Conservation (phyloP, 1,140 invertebrate species). For the Tetraneura akinire region DNA sequence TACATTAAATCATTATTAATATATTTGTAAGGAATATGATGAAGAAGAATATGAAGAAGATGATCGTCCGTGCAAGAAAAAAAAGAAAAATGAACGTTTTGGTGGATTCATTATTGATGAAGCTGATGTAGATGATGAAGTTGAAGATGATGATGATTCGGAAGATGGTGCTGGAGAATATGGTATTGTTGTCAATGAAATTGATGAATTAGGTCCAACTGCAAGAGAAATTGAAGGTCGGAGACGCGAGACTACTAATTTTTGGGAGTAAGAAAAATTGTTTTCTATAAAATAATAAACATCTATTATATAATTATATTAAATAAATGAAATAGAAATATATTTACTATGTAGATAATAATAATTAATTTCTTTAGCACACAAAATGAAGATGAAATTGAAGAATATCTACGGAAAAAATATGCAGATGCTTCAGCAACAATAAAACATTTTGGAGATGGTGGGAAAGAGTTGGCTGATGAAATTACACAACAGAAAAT, state of each 20-base stretch:
- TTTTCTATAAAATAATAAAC: not conserved
- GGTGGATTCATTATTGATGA: slow-evolving; percentile 94
- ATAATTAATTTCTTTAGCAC: slow-evolving; percentile 61
- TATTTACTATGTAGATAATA: not conserved
- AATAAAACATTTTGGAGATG: slow-evolving; percentile 85
- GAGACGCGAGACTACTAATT: slow-evolving; percentile 78
- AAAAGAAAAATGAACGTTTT: slow-evolving; percentile 75
- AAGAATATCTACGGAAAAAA: slow-evolving; percentile 90
- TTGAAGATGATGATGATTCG: slow-evolving; percentile 93
- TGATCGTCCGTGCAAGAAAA: slow-evolving; percentile 68
- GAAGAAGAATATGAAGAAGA: slow-evolving; percentile 75
- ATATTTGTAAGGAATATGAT: slow-evolving; percentile 59
- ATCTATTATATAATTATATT: too few relatives aligned
- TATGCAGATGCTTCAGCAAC: slow-evolving; percentile 88
- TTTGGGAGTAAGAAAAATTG: slow-evolving; percentile 77
- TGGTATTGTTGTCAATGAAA: slow-evolving; percentile 81
- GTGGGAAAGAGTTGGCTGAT: slow-evolving; percentile 93
- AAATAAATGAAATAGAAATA: too few relatives aligned
- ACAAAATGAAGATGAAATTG: slow-evolving; percentile 94
- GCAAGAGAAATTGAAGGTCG: slow-evolving; percentile 90
- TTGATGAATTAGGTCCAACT: slow-evolving; percentile 87
- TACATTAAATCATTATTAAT: not conserved
- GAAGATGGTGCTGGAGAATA: slow-evolving; percentile 90
- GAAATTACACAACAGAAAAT: slow-evolving; percentile 98
- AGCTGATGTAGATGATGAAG: slow-evolving; percentile 89